Base-by-base conservation (phyloP, 2,113 vertebrate species). In the Lophius piscatorius region DNA sequence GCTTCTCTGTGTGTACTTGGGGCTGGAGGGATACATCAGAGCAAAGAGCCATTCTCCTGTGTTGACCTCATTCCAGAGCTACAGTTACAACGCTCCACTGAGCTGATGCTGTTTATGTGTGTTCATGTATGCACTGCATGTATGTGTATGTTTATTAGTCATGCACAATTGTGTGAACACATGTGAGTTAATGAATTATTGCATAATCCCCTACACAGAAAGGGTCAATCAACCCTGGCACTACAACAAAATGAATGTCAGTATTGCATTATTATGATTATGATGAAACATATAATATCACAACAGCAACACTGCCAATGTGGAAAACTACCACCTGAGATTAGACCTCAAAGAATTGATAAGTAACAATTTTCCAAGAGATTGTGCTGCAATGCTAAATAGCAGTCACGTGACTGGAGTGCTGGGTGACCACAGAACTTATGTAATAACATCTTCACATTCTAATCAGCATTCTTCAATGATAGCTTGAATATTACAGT, bases 41-140 rank as follows among this genome's bases (percentile, higher is more conserved):
- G 75, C 64, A 75, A 52, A 70, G 42, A 77, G 65, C 57, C 56
- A 52, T 66, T 80, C 68, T 74, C 56, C 50, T 63, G 63, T 45
- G 63, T 49, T 86, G 88, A 82, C 83, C 85, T 80, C 69, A 75
- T 83, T 89, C 67, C 46, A 50, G 63, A 78, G 61, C 68, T 68
- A 73, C 67, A 76, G 74, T 64, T 67, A 57, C 70, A 67, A 70
- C 42, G 71, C 84, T 76, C 59, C 61, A 75, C 68, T 76, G 63
- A 64, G 61, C 72, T 49, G 39, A 78, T 51, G 63, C 49, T 70
- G 33, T 72, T 80, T 56, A 44, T 59, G 34, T 67, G 45, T 50
- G 36, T 29, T 35, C 38, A 17, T 33, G 46, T 69, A 33, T 45
- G 52, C 49, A 35, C 23, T 62, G n/a, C 12, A 40, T 66, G 34